Evolutionary conservation across 1,140 invertebrate species (phyloP).

Genomic region (Coenobita brevimanus): DNA sequence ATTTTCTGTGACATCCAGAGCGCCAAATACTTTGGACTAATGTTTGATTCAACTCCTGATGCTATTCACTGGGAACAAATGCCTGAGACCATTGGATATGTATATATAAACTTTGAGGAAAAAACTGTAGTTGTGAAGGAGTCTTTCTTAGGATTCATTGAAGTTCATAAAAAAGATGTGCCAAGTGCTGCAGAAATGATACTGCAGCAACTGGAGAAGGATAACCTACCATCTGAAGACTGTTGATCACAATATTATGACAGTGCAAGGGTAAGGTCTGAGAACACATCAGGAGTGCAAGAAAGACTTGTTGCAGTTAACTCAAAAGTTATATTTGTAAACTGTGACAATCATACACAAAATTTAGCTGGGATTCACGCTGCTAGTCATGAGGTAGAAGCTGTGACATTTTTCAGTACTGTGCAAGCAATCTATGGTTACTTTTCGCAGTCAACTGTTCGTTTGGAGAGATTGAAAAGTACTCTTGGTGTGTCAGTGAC

Average conservation of each 20-base stretch:
- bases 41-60: no score
- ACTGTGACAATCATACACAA: not conserved
- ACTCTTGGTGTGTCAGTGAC: not conserved
- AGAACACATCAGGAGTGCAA: not conserved
- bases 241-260: conserved; percentile 4
- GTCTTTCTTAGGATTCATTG: no score
- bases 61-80: no score
- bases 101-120: no score
- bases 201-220: no score
- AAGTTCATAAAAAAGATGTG: no score
- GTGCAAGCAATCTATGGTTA: not conserved
- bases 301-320: conserved; percentile 4
- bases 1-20: no score
- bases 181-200: no score
- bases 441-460: not conserved
- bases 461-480: not conserved
- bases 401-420: not conserved
- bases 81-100: no score
- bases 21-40: no score
- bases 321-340: not conserved
- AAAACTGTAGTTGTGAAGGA: no score
- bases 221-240: no score
- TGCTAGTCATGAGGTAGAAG: not conserved
- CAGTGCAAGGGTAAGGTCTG: not conserved
- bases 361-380: conserved; percentile 14